Conservation (phyloP, 1,140 invertebrate genomes). For the Pseudomyrmex sp. region DNA sequence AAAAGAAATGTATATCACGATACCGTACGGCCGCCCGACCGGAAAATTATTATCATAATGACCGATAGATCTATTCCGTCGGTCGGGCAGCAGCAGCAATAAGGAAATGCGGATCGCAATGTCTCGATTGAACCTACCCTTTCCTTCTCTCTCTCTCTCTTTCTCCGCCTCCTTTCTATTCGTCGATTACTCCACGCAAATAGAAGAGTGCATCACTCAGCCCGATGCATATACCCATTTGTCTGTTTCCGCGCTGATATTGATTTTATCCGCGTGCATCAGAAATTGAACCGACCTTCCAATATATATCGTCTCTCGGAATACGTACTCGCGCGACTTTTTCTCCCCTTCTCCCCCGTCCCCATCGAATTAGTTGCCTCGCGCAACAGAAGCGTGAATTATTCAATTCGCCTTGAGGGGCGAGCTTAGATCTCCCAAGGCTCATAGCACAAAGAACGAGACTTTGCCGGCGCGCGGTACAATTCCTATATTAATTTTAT, state of each 20-base stretch:
- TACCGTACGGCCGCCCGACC: conserved; percentile 72
- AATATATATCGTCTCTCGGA: conserved; percentile 1
- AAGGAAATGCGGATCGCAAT: conserved; percentile 82
- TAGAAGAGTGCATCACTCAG: conserved; percentile 62
- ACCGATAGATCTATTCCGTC: conserved; percentile 67
- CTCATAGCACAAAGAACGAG: neutral
- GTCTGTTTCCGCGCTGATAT: conserved; percentile 60
- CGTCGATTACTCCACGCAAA: conserved; percentile 70
- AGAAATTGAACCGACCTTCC: conserved; percentile 28
- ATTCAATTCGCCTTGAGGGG: neutral
- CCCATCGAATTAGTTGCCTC: neutral
- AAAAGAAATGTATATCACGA: conserved; percentile 60
- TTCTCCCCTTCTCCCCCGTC: neutral
- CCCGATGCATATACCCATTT: conserved; percentile 68
- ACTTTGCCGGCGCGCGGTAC: neutral
- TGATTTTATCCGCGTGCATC: conserved; percentile 54
- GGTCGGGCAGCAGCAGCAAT: conserved; percentile 78
- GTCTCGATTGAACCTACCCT: conserved; percentile 76
- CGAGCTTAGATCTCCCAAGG: neutral
- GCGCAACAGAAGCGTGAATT: conserved; percentile 17
- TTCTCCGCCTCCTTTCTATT: conserved; percentile 8
- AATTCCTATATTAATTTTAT: conserved; percentile 26
- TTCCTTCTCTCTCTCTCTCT: neutral
- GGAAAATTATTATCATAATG: conserved; percentile 83
- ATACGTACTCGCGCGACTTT: neutral